Evolutionary conservation across 2,113 vertebrate genomes (phyloP).

Genomic region (Orcinus orca): DNA sequence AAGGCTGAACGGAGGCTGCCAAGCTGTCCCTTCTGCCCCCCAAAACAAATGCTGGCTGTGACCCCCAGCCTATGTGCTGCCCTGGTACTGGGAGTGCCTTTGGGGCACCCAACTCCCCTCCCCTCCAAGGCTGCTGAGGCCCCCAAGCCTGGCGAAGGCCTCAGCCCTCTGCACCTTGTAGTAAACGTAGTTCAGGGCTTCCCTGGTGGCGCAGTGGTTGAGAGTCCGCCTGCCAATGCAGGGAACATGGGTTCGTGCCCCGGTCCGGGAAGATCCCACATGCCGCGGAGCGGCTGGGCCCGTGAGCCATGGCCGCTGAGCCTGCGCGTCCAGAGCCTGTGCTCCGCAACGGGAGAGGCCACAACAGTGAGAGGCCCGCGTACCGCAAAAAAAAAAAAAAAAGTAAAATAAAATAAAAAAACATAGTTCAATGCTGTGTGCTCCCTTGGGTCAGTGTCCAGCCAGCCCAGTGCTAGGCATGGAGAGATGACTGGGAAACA

Average conservation of each 20-base stretch:
- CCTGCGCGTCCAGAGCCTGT: too few relatives aligned
- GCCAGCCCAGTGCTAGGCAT: background rate
- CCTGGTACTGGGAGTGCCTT: background rate
- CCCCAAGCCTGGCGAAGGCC: background rate
- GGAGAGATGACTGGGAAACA: background rate
- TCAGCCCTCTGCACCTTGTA: background rate
- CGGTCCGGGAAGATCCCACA: too few relatives aligned
- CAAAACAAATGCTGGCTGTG: background rate
- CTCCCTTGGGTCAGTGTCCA: background rate
- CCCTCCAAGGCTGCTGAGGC: background rate
- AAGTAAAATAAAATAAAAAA: background rate
- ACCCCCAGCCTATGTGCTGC: background rate
- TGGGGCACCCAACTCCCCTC: background rate
- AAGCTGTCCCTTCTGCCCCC: background rate
- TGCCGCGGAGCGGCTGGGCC: too few relatives aligned
- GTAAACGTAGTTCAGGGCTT: background rate
- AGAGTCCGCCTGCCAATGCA: too few relatives aligned
- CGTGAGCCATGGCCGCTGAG: too few relatives aligned
- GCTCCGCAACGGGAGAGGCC: too few relatives aligned
- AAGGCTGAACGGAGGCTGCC: background rate
- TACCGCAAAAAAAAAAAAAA: too few relatives aligned
- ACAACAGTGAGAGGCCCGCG: too few relatives aligned
- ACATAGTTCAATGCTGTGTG: background rate
- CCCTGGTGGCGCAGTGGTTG: too few relatives aligned
- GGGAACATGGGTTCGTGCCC: too few relatives aligned